Evolutionary conservation across 2,888 invertebrate species (phyloP), one percentile per base, ranked within the genome.

Genomic region (Spicauda simplicius): DNA sequence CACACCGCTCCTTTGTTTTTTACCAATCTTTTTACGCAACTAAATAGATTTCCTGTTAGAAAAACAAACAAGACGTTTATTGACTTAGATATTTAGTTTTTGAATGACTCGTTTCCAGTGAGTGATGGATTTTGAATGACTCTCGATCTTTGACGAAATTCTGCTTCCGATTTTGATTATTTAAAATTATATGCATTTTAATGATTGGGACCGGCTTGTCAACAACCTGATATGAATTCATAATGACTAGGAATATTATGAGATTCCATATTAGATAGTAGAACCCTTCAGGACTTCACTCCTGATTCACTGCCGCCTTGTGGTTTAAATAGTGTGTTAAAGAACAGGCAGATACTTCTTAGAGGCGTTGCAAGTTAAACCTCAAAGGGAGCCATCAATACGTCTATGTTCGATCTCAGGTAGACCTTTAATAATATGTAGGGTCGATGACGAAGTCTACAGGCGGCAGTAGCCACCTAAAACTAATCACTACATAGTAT

Each of bases 31-130:
- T 88, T 88, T 87, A 88, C 79, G 76, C 82, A 85, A 84, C 88
- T 84, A 86, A 87, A 90, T 91, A 91, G 80, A 82, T 91, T 92
- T 93, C 91, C 91, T 90, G 91, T 87, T 90, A 90, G 85, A 92
- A 92, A 91, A 91, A 92, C 92, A 90, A 92, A 92, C 75, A 83
- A 20, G 80, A 82, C 85, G 83, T 89, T 91, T 91, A 92, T 93
- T 86, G 89, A 90, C 84, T 90, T 81, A 80, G 78, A 87, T 83
- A 88, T 86, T 83, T 85, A 78, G 80, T 87, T 86, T 83, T 80
- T 81, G 78, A 81, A 84, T 82, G 83, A 84, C 90, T 91, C 77
- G 86, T 92, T 91, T 82, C 79, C 84, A 83, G 85, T 92, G 92
- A 92, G 77, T 91, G 91, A 93, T 92, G 90, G 87, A 79, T 88